These are phyloP conservation scores for Zaprionus ghesquierei DNA, from an alignment of 1,140 invertebrate genomes.

Conservation along the genomic window DNA sequence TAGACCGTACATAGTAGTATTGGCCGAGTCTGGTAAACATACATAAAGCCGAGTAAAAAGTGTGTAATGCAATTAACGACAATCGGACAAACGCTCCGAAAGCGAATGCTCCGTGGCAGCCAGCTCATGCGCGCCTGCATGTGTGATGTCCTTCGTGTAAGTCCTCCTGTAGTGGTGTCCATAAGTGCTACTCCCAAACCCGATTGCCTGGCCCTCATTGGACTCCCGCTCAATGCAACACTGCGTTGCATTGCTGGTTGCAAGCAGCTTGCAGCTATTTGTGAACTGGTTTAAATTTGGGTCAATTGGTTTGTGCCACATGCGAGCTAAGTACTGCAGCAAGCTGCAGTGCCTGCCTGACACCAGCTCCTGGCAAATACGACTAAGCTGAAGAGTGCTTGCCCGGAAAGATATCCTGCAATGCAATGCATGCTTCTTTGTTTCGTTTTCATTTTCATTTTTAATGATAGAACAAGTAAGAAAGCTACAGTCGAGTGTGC, in stretches of 20 bases:
- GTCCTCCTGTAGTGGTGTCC: not conserved
- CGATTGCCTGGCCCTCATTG: not conserved
- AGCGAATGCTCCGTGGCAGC: not conserved
- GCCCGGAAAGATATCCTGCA: constrained; percentile 7
- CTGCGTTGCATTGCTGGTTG: constrained; percentile 23
- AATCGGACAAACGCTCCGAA: constrained; percentile 34
- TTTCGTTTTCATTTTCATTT: too few relatives aligned
- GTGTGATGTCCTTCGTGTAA: not conserved
- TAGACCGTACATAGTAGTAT: not conserved
- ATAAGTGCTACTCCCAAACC: not conserved
- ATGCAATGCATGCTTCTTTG: not conserved
- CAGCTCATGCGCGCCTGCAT: constrained; percentile 1
- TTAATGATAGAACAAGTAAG: too few relatives aligned
- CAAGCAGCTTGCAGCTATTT: constrained; percentile 68
- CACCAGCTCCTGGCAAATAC: constrained; percentile 14
- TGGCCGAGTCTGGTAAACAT: not conserved
- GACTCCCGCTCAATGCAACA: constrained; percentile 5
- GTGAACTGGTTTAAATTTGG: constrained; percentile 73
- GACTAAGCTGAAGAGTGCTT: constrained; percentile 11
- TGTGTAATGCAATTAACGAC: constrained; percentile 48
- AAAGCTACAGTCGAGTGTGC: too few relatives aligned
- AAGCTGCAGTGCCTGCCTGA: constrained; percentile 3
- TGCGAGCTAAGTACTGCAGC: constrained; percentile 34
- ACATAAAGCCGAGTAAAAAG: not conserved
- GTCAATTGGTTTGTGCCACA: constrained; percentile 74